Evolutionary conservation across 2,797 vertebrate genomes (phyloP).

Genomic region (Eulemur coronatus): DNA sequence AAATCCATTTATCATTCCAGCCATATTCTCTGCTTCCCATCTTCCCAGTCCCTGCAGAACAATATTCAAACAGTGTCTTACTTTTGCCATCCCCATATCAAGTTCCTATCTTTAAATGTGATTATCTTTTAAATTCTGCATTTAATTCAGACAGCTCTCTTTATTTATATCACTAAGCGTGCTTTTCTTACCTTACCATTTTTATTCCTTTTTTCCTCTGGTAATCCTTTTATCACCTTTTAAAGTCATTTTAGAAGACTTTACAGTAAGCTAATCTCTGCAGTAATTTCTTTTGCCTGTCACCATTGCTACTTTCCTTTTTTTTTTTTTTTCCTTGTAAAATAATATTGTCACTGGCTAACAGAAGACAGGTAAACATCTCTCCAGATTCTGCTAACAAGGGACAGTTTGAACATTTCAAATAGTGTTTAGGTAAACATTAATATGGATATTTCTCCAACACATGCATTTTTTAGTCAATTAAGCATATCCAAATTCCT

Average conservation of each 20-base stretch:
- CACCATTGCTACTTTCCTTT: neutral
- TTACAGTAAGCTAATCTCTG: neutral
- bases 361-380: neutral
- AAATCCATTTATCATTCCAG: neutral
- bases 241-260: neutral
- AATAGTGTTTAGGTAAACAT: neutral
- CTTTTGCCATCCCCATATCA: neutral
- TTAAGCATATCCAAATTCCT: neutral
- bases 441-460: neutral
- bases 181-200: neutral
- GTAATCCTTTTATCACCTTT: neutral
- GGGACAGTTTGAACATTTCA: neutral
- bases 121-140: neutral
- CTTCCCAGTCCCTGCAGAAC: neutral
- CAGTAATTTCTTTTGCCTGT: neutral
- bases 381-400: neutral
- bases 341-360: neutral
- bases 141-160: neutral
- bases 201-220: neutral
- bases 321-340: neutral
- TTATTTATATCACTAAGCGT: neutral
- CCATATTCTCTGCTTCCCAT: neutral
- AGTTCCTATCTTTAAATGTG: neutral
- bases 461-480: neutral
- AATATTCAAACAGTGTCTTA: neutral